These are phyloP conservation scores for Leptestheria dahalacensis DNA, from an alignment of 1,140 invertebrate genomes.

Conservation along the genomic window DNA sequence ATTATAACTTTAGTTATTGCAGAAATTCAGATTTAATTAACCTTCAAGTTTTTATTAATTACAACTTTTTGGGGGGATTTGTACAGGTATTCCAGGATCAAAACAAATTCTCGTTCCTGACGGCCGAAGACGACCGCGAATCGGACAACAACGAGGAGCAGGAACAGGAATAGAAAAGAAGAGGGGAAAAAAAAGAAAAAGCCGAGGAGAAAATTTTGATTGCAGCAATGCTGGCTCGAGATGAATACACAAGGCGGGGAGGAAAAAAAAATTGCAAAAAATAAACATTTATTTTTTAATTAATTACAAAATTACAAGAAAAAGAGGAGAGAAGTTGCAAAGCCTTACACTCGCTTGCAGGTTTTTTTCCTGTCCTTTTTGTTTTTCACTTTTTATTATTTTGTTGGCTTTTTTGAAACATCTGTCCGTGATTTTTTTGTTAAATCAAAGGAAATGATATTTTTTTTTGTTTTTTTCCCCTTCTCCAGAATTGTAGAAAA, in stretches of 20 bases:
- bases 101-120: constrained; percentile 5
- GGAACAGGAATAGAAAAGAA: not conserved
- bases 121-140: not conserved
- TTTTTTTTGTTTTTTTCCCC: not conserved
- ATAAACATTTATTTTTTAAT: not conserved
- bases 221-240: too few relatives aligned
- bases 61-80: too few relatives aligned
- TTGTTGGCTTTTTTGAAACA: not conserved
- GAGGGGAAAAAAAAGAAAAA: too few relatives aligned
- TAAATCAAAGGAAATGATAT: not conserved
- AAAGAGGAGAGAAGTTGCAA: not conserved
- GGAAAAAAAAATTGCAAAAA: too few relatives aligned
- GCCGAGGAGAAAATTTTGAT: too few relatives aligned
- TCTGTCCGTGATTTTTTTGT: not conserved
- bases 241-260: too few relatives aligned
- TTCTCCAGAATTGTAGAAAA: too few relatives aligned
- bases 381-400: not conserved
- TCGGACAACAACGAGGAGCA: not conserved
- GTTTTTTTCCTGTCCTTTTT: too few relatives aligned
- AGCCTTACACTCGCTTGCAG: not conserved
- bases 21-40: too few relatives aligned
- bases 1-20: not conserved
- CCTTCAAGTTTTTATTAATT: too few relatives aligned
- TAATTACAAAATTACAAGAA: not conserved
- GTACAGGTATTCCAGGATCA: constrained; percentile 2